phyloP scores from a whole-genome alignment of 1,140 invertebrate species.

The Chymomyza costata region DNA sequence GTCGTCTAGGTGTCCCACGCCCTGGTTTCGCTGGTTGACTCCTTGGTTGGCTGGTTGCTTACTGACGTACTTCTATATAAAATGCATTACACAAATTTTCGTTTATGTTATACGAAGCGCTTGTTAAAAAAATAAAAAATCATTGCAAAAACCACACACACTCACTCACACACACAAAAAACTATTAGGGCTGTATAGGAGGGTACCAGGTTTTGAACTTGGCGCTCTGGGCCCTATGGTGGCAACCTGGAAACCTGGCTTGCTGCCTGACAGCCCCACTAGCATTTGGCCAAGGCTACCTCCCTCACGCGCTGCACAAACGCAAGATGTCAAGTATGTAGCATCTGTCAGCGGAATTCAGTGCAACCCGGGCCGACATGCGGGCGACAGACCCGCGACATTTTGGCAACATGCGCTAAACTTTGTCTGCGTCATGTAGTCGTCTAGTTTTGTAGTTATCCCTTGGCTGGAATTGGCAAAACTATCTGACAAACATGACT shows the following conservation, averaged over 20 bases:
- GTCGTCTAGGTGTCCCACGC: too few relatives aligned
- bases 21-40: too few relatives aligned
- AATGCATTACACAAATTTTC: slow-evolving; percentile 50
- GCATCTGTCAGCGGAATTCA: slow-evolving; percentile 30
- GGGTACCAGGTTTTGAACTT: too few relatives aligned
- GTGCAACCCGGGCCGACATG: slow-evolving; percentile 48
- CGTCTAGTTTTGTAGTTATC: too few relatives aligned
- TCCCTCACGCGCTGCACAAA: too few relatives aligned
- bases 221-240: too few relatives aligned
- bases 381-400: slow-evolving; percentile 29
- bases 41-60: not conserved
- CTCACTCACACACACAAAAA: not conserved
- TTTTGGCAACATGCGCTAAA: slow-evolving; percentile 33
- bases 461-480: not conserved
- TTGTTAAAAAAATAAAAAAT: slow-evolving; percentile 6
- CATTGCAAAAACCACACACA: slow-evolving; percentile 36
- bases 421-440: too few relatives aligned
- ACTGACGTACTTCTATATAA: slow-evolving; percentile 9
- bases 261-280: too few relatives aligned
- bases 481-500: slow-evolving; percentile 3
- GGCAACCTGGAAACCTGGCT: not conserved
- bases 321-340: too few relatives aligned
- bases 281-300: too few relatives aligned
- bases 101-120: not conserved
- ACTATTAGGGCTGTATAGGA: too few relatives aligned